phyloP scores from a whole-genome alignment of 2,797 vertebrate species.

The Acridotheres tristis region DNA sequence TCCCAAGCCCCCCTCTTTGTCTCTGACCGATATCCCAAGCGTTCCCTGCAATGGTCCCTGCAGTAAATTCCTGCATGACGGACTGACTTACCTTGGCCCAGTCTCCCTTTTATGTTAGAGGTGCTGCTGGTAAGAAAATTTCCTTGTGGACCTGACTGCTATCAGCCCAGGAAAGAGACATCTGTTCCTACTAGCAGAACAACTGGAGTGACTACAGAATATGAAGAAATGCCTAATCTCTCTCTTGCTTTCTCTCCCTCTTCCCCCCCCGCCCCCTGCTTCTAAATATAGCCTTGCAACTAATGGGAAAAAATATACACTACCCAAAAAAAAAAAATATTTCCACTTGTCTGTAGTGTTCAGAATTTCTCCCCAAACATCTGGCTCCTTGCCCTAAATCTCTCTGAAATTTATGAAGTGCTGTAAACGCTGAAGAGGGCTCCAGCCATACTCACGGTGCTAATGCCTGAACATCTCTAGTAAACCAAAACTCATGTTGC shows the following conservation, averaged over 20 bases:
- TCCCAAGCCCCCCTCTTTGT: not conserved
- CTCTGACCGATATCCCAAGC: not conserved
- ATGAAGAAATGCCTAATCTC: slow-evolving; percentile 45
- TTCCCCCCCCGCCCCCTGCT: not conserved
- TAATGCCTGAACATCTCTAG: slow-evolving; percentile 22
- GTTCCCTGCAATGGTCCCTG: not conserved
- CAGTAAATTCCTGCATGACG: not conserved
- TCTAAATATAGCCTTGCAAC: slow-evolving; percentile 68
- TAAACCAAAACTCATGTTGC: not conserved
- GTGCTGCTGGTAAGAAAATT: not conserved
- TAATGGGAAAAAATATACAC: slow-evolving; percentile 66
- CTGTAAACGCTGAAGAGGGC: not conserved
- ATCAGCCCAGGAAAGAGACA: slow-evolving; percentile 45
- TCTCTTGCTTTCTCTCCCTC: not conserved
- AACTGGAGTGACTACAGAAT: slow-evolving; percentile 52
- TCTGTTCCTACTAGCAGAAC: slow-evolving; percentile 48
- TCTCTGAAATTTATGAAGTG: slow-evolving; percentile 66
- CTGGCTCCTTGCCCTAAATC: slow-evolving; percentile 55
- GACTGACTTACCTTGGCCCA: slow-evolving; percentile 32
- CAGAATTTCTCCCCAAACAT: slow-evolving; percentile 54
- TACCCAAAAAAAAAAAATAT: slow-evolving; percentile 43
- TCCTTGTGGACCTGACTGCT: not conserved
- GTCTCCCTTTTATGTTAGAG: not conserved
- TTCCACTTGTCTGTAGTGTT: slow-evolving; percentile 64
- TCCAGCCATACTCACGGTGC: not conserved